Evolutionary conservation across 64 coral and sea anemone species (phyloP).

Genomic region (Stichodactyla mertensii): DNA sequence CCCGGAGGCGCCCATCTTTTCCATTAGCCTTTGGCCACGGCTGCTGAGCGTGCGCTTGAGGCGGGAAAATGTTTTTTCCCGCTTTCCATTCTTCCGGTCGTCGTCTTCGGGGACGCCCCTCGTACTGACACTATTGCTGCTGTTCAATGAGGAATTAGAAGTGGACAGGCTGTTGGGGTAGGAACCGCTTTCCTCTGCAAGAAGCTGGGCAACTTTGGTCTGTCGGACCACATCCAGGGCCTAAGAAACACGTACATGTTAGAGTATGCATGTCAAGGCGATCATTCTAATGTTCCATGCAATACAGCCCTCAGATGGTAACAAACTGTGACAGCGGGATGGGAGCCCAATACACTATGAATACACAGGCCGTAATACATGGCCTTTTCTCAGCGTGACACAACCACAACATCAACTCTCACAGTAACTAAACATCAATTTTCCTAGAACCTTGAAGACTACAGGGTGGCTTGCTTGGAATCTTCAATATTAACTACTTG

Average conservation of each 20-base stretch:
- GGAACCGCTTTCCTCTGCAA: conserved; percentile 72
- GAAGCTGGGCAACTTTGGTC: conserved; percentile 90
- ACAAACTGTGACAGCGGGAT: not conserved
- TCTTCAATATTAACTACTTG: too few relatives aligned
- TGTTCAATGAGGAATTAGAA: conserved; percentile 47
- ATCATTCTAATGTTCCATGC: not conserved
- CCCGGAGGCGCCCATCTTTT: conserved; percentile 94
- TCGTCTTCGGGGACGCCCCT: conserved; percentile 58
- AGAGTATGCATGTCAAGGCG: not conserved
- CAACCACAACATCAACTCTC: not conserved
- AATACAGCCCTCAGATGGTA: not conserved
- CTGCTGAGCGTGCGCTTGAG: conserved; percentile 84
- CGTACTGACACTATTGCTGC: conserved; percentile 29
- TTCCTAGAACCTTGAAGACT: too few relatives aligned
- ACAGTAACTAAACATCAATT: too few relatives aligned
- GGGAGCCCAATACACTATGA: not conserved
- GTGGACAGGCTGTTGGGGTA: conserved; percentile 54
- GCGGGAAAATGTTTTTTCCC: conserved; percentile 93
- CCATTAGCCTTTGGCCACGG: conserved; percentile 96
- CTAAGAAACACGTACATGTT: conserved; percentile 52
- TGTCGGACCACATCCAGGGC: conserved; percentile 95
- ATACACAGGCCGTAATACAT: not conserved
- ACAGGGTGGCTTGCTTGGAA: too few relatives aligned
- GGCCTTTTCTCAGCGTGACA: not conserved
- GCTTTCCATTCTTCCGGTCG: conserved; percentile 93